Evolutionary conservation across 2,113 vertebrate species (phyloP), one percentile per base, ranked within the genome.

Genomic region (Empidonax traillii): DNA sequence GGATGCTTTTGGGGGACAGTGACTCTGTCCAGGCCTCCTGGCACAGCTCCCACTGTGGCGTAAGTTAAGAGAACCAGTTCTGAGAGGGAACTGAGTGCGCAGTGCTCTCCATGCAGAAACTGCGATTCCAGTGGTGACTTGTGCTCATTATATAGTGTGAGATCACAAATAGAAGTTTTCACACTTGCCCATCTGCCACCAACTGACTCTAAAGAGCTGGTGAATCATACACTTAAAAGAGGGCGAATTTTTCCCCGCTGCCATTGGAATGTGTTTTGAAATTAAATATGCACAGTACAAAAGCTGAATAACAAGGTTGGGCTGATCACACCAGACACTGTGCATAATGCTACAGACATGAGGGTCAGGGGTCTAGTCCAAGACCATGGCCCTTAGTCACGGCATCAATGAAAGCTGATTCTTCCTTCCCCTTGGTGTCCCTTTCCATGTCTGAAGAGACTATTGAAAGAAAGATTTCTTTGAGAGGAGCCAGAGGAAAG

Each of bases 161-260:
- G 97, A 97, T 97, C 97, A 97, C 97, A 97, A 97, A 97, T 97
- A 97, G 97, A 97, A 97, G 97, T 97, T 97, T 97, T 97, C 97
- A 97, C 97, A 97, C 97, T 97, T 97, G 97, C 97, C 97, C 97
- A 97, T 97, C 97, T 97, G 97, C 97, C 96, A 97, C 97, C 94
- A 97, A 97, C 97, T 96, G 97, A 97, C 96, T 97, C 97, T 97
- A 96, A 97, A 96, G 94, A 96, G 95, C 97, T 97, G 95, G 96
- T 97, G 97, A 97, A 97, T 95, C 95, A 97, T 97, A 94, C 89
- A 95, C 96, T 97, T 97, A 96, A 96, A 96, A 97, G 96, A 97
- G 97, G 96, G 94, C 14, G 95, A 94, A 85, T 94, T 97, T 92
- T 93, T 92, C 83, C 91, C 84, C 12, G 66, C 91, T 95, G 88